Evolutionary conservation across 2,113 vertebrate species (phyloP).

Genomic region (Abramis brama): DNA sequence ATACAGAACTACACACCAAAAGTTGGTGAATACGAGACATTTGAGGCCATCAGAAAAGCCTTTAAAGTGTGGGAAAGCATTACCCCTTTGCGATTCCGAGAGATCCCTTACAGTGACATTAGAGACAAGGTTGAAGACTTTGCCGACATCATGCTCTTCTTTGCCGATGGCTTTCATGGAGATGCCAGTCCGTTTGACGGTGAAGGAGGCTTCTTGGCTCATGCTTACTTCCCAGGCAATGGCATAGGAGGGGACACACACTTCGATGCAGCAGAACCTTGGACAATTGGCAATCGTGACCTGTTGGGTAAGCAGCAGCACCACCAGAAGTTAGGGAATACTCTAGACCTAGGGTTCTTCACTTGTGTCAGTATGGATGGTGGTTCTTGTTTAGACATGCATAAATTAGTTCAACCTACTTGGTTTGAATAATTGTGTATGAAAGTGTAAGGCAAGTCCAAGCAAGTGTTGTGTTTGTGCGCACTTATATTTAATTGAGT

Average conservation of each 20-base stretch:
- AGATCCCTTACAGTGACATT: constrained; percentile 85
- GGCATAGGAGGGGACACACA: constrained; percentile 93
- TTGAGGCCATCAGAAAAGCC: constrained; percentile 86
- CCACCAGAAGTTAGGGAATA: background rate
- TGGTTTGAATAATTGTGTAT: background rate
- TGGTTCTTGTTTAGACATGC: constrained; percentile 10
- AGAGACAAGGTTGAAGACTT: constrained; percentile 82
- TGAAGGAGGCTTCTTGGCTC: constrained; percentile 89
- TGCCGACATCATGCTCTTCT: constrained; percentile 93
- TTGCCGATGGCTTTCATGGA: constrained; percentile 89
- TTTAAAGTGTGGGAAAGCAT: constrained; percentile 86
- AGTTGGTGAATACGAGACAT: constrained; percentile 86
- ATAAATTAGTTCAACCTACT: background rate
- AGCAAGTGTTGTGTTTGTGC: background rate
- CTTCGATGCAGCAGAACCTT: constrained; percentile 89
- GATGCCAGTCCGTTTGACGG: constrained; percentile 94
- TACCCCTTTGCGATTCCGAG: constrained; percentile 84
- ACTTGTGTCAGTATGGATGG: background rate
- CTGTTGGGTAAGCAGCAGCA: constrained; percentile 76
- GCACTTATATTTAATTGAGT: background rate
- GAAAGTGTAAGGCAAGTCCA: constrained; percentile 8
- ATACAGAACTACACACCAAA: constrained; percentile 85
- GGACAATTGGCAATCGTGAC: constrained; percentile 85
- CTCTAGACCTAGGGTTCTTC: background rate
- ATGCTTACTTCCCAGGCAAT: constrained; percentile 88